Conservation (phyloP, 2,888 invertebrate genomes). For the Linyphia triangularis region DNA sequence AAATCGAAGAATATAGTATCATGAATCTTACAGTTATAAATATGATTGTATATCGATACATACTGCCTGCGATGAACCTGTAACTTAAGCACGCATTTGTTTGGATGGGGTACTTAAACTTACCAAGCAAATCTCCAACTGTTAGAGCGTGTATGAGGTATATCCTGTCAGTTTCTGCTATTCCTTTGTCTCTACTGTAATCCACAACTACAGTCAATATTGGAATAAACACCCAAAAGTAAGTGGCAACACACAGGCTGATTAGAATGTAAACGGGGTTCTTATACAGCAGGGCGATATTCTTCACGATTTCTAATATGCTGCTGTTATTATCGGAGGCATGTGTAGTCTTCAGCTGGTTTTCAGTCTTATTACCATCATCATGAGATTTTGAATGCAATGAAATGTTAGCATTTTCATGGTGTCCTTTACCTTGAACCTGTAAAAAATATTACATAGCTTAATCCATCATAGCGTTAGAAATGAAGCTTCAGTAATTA, state of each 20-base stretch:
- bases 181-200: constrained; percentile 53
- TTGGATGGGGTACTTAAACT: no score
- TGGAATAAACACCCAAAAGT: constrained; percentile 44
- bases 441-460: no score
- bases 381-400: not conserved
- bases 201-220: constrained; percentile 56
- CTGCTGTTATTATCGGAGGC: not conserved
- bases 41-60: no score
- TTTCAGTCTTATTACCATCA: not conserved
- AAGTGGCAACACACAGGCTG: constrained; percentile 45
- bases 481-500: no score
- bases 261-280: constrained; percentile 50
- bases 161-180: not conserved
- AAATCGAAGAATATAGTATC: no score
- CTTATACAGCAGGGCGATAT: constrained; percentile 27
- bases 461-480: no score
- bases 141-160: constrained; percentile 57
- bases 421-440: not conserved
- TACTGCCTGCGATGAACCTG: no score
- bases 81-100: no score
- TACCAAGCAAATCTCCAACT: constrained; percentile 48
- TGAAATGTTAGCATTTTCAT: not conserved
- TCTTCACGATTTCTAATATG: not conserved
- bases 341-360: no score
- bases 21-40: no score